Conservation (phyloP, 2,797 vertebrate genomes). For the Pangasius macronema region DNA sequence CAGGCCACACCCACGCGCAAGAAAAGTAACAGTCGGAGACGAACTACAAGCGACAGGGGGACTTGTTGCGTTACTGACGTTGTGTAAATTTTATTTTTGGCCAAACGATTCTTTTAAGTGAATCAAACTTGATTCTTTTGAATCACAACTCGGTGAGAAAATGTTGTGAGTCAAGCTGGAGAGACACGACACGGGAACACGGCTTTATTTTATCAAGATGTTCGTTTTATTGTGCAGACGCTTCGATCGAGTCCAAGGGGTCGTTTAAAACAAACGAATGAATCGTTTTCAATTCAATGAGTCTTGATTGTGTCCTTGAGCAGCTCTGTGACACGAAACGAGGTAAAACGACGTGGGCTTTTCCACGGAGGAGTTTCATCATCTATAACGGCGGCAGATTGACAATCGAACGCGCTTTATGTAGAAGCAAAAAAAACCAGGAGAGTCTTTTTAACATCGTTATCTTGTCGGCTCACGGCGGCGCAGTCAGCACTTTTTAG, state of each 20-base stretch:
- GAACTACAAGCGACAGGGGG: not conserved
- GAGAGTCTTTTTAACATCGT: not conserved
- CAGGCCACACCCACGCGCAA: not conserved
- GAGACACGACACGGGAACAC: not conserved
- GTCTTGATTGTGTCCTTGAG: not conserved
- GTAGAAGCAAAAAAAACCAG: not conserved
- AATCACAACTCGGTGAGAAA: not conserved
- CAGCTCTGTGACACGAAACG: not conserved
- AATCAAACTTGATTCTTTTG: not conserved
- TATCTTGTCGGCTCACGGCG: not conserved
- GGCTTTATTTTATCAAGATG: no score
- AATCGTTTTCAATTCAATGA: not conserved
- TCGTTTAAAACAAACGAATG: no score
- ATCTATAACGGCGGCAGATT: not conserved
- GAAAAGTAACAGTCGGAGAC: not conserved
- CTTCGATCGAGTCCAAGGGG: not conserved
- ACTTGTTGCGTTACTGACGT: not conserved
- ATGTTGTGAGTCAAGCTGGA: not conserved
- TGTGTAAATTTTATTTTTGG: not conserved
- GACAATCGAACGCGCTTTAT: not conserved
- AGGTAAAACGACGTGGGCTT: not conserved
- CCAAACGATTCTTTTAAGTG: not conserved
- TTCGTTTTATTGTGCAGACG: not conserved
- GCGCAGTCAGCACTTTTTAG: slow-evolving; percentile 1
- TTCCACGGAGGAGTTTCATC: slow-evolving; percentile 18